Conservation (phyloP, 1,140 invertebrate genomes). For the Trachymyrmex cornetzi region DNA sequence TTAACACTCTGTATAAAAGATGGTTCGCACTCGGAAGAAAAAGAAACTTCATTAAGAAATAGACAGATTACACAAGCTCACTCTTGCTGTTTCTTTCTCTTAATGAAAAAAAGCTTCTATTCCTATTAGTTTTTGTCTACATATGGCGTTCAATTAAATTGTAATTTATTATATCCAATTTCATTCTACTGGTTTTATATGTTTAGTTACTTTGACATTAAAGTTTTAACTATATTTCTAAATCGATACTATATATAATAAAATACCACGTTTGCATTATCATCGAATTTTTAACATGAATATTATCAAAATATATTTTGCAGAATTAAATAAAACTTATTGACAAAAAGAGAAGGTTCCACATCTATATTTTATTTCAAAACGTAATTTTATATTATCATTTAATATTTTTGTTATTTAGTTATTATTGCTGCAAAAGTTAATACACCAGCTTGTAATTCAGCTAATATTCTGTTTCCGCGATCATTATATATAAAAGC, state of each 20-base stretch:
- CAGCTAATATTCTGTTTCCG: not conserved
- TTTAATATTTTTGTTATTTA: not conserved
- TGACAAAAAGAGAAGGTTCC: not conserved
- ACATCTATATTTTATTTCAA: constrained; percentile 18
- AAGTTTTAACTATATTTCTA: constrained; percentile 20
- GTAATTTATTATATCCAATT: constrained; percentile 34
- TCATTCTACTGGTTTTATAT: not conserved
- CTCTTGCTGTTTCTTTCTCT: constrained; percentile 6
- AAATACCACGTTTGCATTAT: not conserved
- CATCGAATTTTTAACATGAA: not conserved
- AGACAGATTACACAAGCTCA: constrained; percentile 47
- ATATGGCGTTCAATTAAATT: constrained; percentile 49
- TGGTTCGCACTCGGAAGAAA: not conserved
- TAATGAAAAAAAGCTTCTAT: constrained; percentile 53
- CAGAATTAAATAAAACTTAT: not conserved
- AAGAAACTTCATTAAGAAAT: constrained; percentile 44
- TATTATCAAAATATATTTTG: constrained; percentile 1
- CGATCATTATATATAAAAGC: not conserved
- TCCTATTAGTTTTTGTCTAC: constrained; percentile 40
- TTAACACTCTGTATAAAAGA: constrained; percentile 36
- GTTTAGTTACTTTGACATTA: not conserved
- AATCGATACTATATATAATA: not conserved
- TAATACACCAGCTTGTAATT: not conserved
- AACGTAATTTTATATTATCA: not conserved
- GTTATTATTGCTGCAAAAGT: not conserved